Evolutionary conservation across 2,113 vertebrate species (phyloP).

Genomic region (Cynocephalus volans): DNA sequence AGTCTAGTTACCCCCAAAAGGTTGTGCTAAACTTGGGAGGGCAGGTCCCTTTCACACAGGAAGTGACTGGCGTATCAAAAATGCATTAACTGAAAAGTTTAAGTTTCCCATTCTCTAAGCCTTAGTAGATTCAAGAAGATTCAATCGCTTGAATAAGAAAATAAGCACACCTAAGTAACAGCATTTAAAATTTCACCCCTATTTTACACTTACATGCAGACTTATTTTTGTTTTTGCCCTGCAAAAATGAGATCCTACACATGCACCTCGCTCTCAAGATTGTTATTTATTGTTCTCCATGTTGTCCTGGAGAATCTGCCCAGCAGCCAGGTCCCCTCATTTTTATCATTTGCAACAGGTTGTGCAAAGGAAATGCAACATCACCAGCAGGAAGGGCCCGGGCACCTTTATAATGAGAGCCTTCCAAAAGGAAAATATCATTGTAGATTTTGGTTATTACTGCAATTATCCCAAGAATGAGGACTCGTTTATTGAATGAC

Average conservation of each 20-base stretch:
- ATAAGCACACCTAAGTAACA: conserved; percentile 3
- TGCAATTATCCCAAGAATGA: neutral
- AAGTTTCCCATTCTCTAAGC: neutral
- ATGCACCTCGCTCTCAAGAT: neutral
- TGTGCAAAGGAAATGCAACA: neutral
- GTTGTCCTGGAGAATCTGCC: neutral
- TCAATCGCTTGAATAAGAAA: neutral
- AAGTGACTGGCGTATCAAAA: neutral
- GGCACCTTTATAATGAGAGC: neutral
- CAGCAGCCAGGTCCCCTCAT: neutral
- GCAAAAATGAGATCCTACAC: neutral
- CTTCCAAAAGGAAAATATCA: neutral
- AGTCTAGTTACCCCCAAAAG: neutral
- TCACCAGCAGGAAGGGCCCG: neutral
- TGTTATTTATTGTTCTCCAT: neutral
- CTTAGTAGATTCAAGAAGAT: neutral
- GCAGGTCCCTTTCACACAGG: neutral
- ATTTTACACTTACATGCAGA: neutral
- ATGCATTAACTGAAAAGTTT: neutral
- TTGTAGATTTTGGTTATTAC: neutral
- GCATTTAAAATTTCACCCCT: neutral
- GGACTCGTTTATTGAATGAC: neutral
- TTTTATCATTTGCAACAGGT: neutral
- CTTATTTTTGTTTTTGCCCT: neutral
- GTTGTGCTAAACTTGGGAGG: neutral